Conservation (phyloP, 2,797 vertebrate genomes). For the Tokudaia muenninki region DNA sequence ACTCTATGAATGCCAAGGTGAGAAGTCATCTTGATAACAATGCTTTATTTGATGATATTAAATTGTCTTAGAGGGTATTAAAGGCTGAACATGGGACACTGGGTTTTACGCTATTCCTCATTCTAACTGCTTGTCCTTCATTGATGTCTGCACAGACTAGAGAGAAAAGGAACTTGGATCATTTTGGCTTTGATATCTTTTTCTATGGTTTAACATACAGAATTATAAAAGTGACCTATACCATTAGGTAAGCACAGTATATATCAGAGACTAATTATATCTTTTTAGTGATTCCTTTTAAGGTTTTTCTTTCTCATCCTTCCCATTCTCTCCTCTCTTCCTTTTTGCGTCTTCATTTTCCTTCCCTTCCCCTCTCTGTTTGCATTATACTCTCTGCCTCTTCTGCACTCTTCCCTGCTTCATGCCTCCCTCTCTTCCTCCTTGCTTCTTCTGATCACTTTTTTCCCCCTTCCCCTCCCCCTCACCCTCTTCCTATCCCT, state of each 20-base stretch:
- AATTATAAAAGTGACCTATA: neutral
- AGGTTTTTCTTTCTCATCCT: neutral
- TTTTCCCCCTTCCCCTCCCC: accelerated
- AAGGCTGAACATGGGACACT: neutral
- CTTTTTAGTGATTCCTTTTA: conserved; percentile 13
- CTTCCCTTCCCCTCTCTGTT: neutral
- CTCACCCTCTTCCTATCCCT: too few relatives aligned
- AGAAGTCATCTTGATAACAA: neutral
- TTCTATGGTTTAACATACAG: conserved; percentile 27
- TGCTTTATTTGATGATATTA: neutral
- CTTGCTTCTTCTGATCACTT: neutral
- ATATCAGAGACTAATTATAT: neutral
- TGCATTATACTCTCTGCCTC: neutral
- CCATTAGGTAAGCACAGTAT: neutral
- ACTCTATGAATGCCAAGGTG: neutral
- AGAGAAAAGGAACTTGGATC: neutral
- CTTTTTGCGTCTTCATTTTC: neutral
- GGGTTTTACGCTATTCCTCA: neutral
- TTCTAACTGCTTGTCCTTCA: conserved; percentile 18
- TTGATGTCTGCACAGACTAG: neutral
- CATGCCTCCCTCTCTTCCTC: neutral
- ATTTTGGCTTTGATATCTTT: conserved; percentile 27
- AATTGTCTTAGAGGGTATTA: neutral
- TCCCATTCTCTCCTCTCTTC: neutral
- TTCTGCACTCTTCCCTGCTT: neutral